Percentiles rank a stretch among this genome's conserved stretches.
Conservation (phyloP, 2,888 invertebrate species). For the Rotaria sp. region DNA sequence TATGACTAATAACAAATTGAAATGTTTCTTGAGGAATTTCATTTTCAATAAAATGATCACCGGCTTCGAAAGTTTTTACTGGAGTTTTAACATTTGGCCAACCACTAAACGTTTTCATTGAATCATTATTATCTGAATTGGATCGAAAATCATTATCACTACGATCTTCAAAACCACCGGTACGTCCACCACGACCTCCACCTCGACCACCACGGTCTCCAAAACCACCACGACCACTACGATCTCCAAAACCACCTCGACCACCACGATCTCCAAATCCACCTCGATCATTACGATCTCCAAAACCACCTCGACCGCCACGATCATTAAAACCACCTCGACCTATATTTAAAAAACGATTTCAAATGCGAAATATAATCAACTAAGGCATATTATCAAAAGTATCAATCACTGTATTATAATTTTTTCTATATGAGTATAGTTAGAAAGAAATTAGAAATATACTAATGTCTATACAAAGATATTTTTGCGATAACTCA, state of each 20-base stretch:
- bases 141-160: neutral
- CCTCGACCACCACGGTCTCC: neutral
- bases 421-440: too few species aligned
- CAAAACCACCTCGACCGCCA: neutral
- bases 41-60: neutral
- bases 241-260: neutral
- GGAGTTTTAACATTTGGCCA: neutral
- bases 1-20: neutral
- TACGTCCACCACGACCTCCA: neutral
- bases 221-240: neutral
- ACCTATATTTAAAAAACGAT: neutral
- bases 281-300: too few species aligned
- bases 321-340: neutral
- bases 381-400: too few species aligned
- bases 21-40: neutral
- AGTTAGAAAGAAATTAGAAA: too few species aligned
- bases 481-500: too few species aligned
- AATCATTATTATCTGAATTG: neutral
- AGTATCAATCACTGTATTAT: too few species aligned
- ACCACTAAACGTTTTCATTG: neutral
- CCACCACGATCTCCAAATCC: neutral
- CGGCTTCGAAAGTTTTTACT: neutral
- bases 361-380: too few species aligned
- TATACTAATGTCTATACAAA: too few species aligned
- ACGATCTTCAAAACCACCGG: neutral